Evolutionary conservation across 2,113 vertebrate genomes (phyloP).

Genomic region (Candoia aspera): DNA sequence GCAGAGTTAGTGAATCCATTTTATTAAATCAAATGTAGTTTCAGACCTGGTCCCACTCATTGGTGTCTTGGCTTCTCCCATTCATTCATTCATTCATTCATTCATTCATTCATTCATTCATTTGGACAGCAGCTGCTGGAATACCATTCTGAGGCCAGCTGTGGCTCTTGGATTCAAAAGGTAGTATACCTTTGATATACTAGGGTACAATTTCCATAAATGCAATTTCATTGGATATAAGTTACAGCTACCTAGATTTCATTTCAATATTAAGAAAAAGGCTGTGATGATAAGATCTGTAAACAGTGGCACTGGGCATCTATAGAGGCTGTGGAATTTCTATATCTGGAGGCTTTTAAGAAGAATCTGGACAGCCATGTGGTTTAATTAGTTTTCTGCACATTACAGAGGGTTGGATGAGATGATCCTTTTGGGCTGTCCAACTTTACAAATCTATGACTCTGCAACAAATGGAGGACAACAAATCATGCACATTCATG

Average conservation of each 20-base stretch:
- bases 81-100: too few species aligned
- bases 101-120: too few species aligned
- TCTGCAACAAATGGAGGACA: neutral
- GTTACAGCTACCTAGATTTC: neutral
- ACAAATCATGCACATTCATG: neutral
- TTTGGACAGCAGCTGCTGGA: neutral
- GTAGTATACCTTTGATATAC: neutral
- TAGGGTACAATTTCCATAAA: neutral
- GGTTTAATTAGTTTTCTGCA: neutral
- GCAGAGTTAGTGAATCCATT: neutral
- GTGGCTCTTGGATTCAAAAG: neutral
- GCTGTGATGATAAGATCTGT: neutral
- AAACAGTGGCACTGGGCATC: neutral
- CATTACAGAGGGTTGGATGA: neutral
- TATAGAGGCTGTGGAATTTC: neutral
- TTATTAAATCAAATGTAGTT: neutral
- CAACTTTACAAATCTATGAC: neutral
- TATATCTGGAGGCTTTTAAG: neutral
- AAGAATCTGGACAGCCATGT: neutral
- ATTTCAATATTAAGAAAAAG: neutral
- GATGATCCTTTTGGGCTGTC: neutral
- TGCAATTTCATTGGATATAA: neutral
- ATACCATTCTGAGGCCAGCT: neutral
- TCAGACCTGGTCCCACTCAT: neutral
- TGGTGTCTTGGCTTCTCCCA: neutral